Evolutionary conservation across 35 echinoderm and acorn worm genomes (phyloP).

Genomic region (Antedon bifida): DNA sequence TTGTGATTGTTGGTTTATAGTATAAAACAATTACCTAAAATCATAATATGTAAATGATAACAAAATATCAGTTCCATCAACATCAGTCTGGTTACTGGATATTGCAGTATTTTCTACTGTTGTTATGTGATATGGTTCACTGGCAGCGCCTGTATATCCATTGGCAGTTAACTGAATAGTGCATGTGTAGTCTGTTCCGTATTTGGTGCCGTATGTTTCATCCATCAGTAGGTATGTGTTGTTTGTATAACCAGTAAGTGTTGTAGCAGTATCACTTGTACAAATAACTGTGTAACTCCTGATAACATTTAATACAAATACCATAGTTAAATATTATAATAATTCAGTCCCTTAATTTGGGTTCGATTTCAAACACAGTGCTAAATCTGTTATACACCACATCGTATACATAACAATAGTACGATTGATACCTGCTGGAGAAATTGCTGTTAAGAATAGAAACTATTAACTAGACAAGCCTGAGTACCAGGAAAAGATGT

Average conservation of each 20-base stretch:
- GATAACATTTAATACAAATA: too few species aligned
- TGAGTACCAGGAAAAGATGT: too few species aligned
- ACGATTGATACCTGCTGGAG: too few species aligned
- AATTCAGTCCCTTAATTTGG: too few species aligned
- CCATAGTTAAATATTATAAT: too few species aligned
- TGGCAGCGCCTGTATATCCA: constrained; percentile 26
- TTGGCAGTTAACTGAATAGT: constrained; percentile 5
- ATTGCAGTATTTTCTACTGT: constrained; percentile 35
- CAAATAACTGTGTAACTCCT: constrained; percentile 37
- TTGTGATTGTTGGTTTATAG: background rate
- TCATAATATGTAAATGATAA: constrained; percentile 59
- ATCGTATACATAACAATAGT: too few species aligned
- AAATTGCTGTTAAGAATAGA: too few species aligned
- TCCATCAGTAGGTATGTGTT: constrained; percentile 8
- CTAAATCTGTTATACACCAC: too few species aligned
- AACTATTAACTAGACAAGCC: too few species aligned
- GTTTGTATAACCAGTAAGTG: constrained; percentile 5
- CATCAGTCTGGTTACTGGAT: constrained; percentile 8
- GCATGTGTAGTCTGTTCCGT: constrained; percentile 46
- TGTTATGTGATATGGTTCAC: constrained; percentile 20
- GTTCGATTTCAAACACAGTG: too few species aligned
- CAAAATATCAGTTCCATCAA: constrained; percentile 18
- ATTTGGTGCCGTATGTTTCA: constrained; percentile 14
- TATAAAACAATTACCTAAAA: constrained; percentile 43
- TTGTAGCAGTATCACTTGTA: constrained; percentile 23